phyloP scores from a whole-genome alignment of 2,113 vertebrate species.

The Cinclus cinclus region DNA sequence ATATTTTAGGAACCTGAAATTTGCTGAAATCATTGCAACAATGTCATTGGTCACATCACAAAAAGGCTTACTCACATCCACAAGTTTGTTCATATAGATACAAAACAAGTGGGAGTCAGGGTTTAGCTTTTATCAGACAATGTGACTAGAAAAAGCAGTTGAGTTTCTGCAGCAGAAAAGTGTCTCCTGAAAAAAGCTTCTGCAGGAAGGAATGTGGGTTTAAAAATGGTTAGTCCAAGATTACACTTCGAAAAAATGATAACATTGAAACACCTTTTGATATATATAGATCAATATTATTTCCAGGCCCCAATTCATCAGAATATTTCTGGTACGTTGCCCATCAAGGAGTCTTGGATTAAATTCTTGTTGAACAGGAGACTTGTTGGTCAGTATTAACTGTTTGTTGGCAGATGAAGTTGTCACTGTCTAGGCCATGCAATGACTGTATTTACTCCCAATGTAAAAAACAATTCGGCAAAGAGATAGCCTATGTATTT shows the following conservation, averaged over 20 bases:
- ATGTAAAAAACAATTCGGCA: background rate
- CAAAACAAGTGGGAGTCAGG: background rate
- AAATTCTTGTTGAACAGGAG: background rate
- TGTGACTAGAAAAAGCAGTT: background rate
- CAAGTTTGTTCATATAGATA: background rate
- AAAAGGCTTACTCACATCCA: background rate
- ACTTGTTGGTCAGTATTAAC: background rate
- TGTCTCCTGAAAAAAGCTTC: background rate
- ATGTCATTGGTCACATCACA: background rate
- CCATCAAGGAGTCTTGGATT: background rate
- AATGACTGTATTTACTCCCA: background rate
- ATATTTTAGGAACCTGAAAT: background rate
- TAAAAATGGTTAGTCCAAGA: background rate
- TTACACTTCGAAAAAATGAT: background rate
- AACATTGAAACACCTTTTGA: background rate
- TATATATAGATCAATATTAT: background rate
- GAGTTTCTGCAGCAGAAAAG: background rate
- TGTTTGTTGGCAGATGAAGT: background rate
- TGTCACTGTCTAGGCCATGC: background rate
- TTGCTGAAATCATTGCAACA: background rate
- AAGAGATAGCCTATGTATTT: background rate
- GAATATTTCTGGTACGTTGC: background rate
- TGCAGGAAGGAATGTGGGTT: background rate
- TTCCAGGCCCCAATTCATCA: background rate
- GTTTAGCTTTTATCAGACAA: background rate